Percentiles rank a stretch among this genome's conserved stretches.
Conservation (phyloP, 2,888 invertebrate genomes). For the Pristionchus japonicus region DNA sequence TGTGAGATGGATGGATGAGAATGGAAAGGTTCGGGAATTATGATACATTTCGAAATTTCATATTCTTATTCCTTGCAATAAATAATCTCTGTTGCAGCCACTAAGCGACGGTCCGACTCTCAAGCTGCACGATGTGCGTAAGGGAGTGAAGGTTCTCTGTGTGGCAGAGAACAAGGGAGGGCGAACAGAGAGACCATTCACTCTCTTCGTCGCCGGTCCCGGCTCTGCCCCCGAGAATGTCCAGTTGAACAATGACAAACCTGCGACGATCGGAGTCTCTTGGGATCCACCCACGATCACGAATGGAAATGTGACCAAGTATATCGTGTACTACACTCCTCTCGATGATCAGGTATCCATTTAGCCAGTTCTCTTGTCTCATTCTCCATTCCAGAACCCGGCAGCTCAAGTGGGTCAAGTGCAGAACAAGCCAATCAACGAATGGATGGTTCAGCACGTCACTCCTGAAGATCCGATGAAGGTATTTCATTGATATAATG, state of each 20-base stretch:
- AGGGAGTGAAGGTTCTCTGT: conserved; percentile 65
- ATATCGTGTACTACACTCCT: conserved; percentile 74
- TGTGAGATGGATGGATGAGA: conserved; percentile 70
- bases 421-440: conserved; percentile 69
- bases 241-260: conserved; percentile 67
- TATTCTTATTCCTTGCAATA: too few species aligned
- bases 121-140: conserved; percentile 65
- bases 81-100: conserved; percentile 55
- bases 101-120: conserved; percentile 67
- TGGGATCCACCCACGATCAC: conserved; percentile 72
- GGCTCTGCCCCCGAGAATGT: conserved; percentile 73
- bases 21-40: conserved; percentile 65
- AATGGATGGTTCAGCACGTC: conserved; percentile 69
- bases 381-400: conserved; percentile 56
- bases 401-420: conserved; percentile 72
- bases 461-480: conserved; percentile 46
- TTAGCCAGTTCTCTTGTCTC: not conserved
- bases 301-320: conserved; percentile 72
- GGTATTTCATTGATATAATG: not conserved
- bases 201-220: conserved; percentile 71
- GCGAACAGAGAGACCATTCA: conserved; percentile 65
- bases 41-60: not conserved
- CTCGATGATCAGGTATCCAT: conserved; percentile 69
- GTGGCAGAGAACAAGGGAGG: conserved; percentile 73
- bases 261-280: conserved; percentile 68